Base-by-base conservation (phyloP, 2,888 invertebrate genomes). In the Cryptus viduatorius region DNA sequence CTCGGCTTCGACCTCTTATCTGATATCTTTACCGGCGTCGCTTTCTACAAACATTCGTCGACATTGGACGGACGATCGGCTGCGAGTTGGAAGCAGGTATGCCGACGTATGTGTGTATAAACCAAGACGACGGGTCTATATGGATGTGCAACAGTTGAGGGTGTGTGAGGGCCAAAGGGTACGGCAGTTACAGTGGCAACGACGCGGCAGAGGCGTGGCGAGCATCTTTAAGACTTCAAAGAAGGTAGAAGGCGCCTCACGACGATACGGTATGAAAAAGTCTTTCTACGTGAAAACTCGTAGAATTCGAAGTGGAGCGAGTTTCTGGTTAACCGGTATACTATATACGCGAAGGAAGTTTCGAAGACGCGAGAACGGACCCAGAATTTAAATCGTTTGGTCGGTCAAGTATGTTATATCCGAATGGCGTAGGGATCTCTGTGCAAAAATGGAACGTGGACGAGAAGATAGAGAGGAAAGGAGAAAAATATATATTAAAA, bases 331-430 rank as follows among this genome's bases (percentile, higher is more conserved):
- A 82, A 69, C 56, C 68, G 65, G 65, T 76, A 76, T 50, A n/a
- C n/a, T n/a, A 50, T 77, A 67, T 75, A 68, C 65, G 67, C 42
- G 71, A 37, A 71, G 84, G 75, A 68, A 59, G 78, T 77, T 73
- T 81, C 46, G 69, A 71, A 84, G 76, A 50, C 72, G 72, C 77
- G 64, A 42, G 86, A 65, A 72, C 82, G 67, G n/a, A 68, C 64
- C 72, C 37, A 68, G 88, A 85, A 86, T 87, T 87, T 86, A 89
- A 89, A 87, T 88, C 86, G 88, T 87, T 86, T 67, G 79, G 71
- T 76, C 78, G 85, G 84, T 79, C 84, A 79, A 83, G 81, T 88
- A 86, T 87, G 87, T 85, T 84, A 84, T 86, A 83, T 53, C 64
- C 79, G 59, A 65, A 65, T 61, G 53, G 59, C 31, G 83, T 69